These are phyloP conservation scores for Delphinus delphis DNA, from an alignment of 2,113 vertebrate species.

Conservation along the genomic window DNA sequence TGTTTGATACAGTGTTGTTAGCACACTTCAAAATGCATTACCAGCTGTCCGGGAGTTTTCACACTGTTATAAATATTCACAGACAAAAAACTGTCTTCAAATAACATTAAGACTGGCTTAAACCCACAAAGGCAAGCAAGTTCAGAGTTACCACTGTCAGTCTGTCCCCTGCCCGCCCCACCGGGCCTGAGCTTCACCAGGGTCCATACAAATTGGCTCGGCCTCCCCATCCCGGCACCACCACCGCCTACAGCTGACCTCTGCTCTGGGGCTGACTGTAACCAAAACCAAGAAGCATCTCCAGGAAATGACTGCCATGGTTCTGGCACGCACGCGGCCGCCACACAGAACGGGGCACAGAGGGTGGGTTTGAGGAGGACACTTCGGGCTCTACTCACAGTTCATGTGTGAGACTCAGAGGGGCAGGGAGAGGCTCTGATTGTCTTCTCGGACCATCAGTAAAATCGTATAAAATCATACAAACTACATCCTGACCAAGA, in stretches of 20 bases:
- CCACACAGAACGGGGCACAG: neutral
- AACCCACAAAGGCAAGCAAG: slow-evolving; percentile 82
- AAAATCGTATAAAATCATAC: neutral
- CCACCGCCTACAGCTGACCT: neutral
- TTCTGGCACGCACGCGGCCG: neutral
- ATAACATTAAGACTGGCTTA: slow-evolving; percentile 84
- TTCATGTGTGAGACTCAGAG: neutral
- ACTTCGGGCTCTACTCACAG: neutral
- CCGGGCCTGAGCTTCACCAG: neutral
- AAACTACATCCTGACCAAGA: neutral
- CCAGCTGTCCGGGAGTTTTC: slow-evolving; percentile 87
- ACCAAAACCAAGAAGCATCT: slow-evolving; percentile 16
- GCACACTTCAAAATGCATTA: slow-evolving; percentile 90
- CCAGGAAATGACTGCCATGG: neutral
- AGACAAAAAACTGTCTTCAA: slow-evolving; percentile 82
- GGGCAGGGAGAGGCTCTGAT: neutral
- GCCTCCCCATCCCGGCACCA: neutral
- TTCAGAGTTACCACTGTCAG: slow-evolving; percentile 49
- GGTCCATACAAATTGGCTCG: neutral
- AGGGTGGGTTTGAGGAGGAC: neutral
- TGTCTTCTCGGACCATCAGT: neutral
- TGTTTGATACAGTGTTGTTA: slow-evolving; percentile 87
- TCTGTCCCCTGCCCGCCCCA: slow-evolving; percentile 44
- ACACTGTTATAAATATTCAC: slow-evolving; percentile 89
- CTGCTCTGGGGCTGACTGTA: neutral